Evolutionary conservation across 2,888 invertebrate genomes (phyloP).

Genomic region (Lobophora halterata): DNA sequence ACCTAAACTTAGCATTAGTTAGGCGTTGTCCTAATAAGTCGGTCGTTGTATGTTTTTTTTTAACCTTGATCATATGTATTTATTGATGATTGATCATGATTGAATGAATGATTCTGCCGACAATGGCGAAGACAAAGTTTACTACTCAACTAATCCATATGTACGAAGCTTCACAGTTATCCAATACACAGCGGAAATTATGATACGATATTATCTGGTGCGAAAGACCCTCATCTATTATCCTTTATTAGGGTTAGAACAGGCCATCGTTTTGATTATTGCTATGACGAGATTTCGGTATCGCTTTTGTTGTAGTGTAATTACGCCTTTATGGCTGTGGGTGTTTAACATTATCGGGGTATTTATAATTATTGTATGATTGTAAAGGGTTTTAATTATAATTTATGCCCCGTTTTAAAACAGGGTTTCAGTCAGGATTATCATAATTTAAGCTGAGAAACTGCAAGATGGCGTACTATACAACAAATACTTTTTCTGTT

Average conservation of each 20-base stretch:
- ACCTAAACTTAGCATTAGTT: too few relatives aligned
- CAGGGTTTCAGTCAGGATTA: too few relatives aligned
- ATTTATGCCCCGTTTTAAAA: too few relatives aligned
- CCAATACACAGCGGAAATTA: conserved; percentile 45
- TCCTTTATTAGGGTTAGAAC: conserved; percentile 49
- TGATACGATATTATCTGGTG: conserved; percentile 41
- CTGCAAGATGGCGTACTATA: too few relatives aligned
- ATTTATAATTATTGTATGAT: conserved; percentile 12
- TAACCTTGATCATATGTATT: too few relatives aligned
- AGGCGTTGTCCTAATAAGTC: too few relatives aligned
- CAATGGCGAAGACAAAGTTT: conserved; percentile 25
- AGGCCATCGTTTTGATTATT: conserved; percentile 33
- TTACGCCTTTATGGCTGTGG: conserved; percentile 25
- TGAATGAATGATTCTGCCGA: too few relatives aligned
- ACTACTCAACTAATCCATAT: conserved; percentile 35
- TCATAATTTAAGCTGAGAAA: too few relatives aligned
- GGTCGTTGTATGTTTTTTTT: too few relatives aligned
- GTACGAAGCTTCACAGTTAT: conserved; percentile 30
- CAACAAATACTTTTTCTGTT: too few relatives aligned
- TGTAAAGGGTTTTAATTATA: too few relatives aligned
- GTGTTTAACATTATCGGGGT: conserved; percentile 13
- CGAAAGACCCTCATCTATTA: conserved; percentile 51
- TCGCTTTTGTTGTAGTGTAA: conserved; percentile 29
- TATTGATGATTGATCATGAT: too few relatives aligned
- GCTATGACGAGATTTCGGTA: conserved; percentile 30